phyloP scores from a whole-genome alignment of 2,113 vertebrate species.

The Trochalopteron elliotii region DNA sequence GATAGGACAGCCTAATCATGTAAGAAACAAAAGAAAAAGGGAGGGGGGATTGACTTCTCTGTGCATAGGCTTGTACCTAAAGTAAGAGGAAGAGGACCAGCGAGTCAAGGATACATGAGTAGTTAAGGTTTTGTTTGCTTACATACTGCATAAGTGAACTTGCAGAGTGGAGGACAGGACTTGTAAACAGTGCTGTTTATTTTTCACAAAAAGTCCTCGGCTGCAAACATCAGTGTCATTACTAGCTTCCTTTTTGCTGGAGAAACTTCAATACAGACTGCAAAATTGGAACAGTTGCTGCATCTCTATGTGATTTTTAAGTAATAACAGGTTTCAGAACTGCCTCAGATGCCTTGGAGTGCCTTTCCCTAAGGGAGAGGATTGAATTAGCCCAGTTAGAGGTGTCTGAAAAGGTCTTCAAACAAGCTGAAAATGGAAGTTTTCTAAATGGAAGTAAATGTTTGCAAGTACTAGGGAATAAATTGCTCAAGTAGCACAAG shows the following conservation, averaged over 20 bases:
- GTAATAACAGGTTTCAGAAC: not conserved
- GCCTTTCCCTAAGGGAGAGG: not conserved
- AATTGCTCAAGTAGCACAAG: not conserved
- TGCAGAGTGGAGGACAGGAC: not conserved
- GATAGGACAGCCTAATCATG: not conserved
- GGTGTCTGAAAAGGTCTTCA: not conserved
- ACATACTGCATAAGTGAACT: not conserved
- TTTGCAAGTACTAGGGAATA: not conserved
- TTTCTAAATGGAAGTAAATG: not conserved
- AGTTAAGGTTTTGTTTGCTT: not conserved
- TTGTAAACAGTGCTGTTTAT: not conserved
- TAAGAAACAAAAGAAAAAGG: not conserved
- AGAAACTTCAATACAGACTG: not conserved
- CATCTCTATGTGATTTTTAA: not conserved
- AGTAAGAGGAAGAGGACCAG: not conserved
- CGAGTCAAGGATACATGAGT: rapidly evolving
- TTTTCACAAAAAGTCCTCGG: not conserved
- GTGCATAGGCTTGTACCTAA: not conserved
- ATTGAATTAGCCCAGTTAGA: not conserved
- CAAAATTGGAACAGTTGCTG: not conserved
- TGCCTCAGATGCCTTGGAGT: not conserved
- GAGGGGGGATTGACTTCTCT: not conserved
- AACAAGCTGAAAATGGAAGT: not conserved
- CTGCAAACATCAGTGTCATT: not conserved
- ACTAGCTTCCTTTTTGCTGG: not conserved